phyloP scores from a whole-genome alignment of 2,113 vertebrate genomes.

The Pelmatolapia mariae region DNA sequence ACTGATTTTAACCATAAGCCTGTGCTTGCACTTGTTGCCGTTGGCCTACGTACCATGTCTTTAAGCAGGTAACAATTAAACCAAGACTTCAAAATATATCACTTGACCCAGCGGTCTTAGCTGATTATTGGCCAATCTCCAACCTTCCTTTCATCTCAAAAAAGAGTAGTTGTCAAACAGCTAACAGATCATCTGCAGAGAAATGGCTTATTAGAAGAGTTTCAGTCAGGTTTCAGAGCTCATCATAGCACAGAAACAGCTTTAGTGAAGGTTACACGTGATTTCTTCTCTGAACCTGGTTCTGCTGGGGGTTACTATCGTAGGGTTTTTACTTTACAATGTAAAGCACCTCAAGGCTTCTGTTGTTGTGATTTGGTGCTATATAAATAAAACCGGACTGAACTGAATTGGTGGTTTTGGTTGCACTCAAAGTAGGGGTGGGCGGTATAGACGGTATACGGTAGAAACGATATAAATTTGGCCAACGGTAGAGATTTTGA shows the following conservation, averaged over 20 bases:
- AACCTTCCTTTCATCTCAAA: not conserved
- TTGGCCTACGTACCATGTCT: not conserved
- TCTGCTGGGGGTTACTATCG: not conserved
- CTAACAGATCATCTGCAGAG: not conserved
- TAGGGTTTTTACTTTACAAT: not conserved
- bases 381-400: not conserved
- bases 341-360: not conserved
- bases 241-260: not conserved
- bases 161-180: not conserved
- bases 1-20: not conserved
- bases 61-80: not conserved
- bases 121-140: not conserved
- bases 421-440: not conserved
- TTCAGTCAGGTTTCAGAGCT: not conserved
- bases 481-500: not conserved
- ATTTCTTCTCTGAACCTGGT: not conserved
- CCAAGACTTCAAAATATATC: not conserved
- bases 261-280: not conserved
- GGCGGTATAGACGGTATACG: no score
- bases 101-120: not conserved
- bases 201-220: rapidly evolving
- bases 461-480: no score
- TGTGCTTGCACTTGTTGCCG: not conserved
- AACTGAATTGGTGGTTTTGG: not conserved
- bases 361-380: not conserved